Evolutionary conservation across 2,888 invertebrate genomes (phyloP).

Genomic region (Pristionchus arcanus): DNA sequence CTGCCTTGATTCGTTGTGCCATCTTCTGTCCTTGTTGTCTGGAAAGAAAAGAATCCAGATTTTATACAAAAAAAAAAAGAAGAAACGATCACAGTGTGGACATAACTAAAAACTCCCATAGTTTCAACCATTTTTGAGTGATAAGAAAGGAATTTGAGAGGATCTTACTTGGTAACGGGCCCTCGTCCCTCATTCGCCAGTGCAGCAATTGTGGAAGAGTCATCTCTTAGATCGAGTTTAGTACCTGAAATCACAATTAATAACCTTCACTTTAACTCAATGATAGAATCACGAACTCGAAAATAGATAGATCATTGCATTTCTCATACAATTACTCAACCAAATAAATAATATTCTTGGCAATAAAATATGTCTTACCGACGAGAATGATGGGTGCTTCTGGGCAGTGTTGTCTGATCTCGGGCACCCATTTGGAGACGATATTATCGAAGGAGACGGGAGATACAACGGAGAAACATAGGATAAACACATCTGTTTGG

Average conservation of each 20-base stretch:
- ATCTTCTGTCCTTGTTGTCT: slow-evolving; percentile 88
- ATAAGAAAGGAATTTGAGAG: neutral
- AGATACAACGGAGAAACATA: slow-evolving; percentile 99
- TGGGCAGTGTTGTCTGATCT: slow-evolving; percentile 99
- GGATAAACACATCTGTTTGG: slow-evolving; percentile 98
- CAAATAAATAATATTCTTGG: neutral
- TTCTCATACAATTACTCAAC: neutral
- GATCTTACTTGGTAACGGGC: slow-evolving; percentile 89
- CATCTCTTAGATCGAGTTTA: slow-evolving; percentile 98
- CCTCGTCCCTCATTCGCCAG: slow-evolving; percentile 94
- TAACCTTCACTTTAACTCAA: neutral
- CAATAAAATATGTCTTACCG: slow-evolving; percentile 84
- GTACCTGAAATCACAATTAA: slow-evolving; percentile 85
- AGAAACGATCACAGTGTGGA: slow-evolving; percentile 81
- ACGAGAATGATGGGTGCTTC: slow-evolving; percentile 99
- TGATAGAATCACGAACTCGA: too few species aligned
- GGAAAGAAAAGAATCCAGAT: neutral
- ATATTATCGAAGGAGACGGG: slow-evolving; percentile 99
- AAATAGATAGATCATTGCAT: neutral
- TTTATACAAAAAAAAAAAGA: slow-evolving; percentile 86
- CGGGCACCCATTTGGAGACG: slow-evolving; percentile 99
- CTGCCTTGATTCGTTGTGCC: slow-evolving; percentile 97
- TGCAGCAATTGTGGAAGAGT: slow-evolving; percentile 91
- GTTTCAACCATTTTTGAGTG: too few species aligned
- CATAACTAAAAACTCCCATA: too few species aligned